Evolutionary conservation across 2,888 invertebrate species (phyloP).

Genomic region (Drosophila melanosoma): DNA sequence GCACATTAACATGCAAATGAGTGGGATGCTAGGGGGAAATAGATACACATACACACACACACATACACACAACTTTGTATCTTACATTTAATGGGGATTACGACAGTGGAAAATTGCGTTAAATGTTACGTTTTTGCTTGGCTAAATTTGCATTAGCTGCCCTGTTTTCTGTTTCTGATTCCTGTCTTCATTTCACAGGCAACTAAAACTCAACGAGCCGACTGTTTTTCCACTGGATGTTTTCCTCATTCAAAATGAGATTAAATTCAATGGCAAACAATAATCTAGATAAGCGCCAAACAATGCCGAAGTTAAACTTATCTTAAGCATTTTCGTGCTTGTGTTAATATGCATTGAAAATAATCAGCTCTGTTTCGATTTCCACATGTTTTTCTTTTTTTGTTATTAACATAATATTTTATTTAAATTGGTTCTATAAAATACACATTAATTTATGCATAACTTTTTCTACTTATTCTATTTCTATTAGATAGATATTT

Average conservation of each 20-base stretch:
- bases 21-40: too few relatives aligned
- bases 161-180: constrained; percentile 19
- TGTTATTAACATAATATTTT: background rate
- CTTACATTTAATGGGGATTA: constrained; percentile 72
- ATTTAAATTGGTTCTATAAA: background rate
- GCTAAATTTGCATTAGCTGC: constrained; percentile 58
- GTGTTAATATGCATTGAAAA: background rate
- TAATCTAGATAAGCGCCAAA: constrained; percentile 19
- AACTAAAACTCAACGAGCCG: constrained; percentile 27
- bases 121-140: constrained; percentile 69
- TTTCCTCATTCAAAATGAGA: constrained; percentile 27
- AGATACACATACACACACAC: constrained; percentile 4
- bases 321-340: background rate
- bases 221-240: background rate
- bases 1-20: constrained; percentile 2
- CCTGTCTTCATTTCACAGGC: constrained; percentile 22
- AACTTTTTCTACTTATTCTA: background rate
- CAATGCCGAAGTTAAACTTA: constrained; percentile 11
- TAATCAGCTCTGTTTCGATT: background rate
- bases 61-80: constrained; percentile 21
- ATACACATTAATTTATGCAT: background rate
- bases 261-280: constrained; percentile 40
- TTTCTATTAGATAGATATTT: background rate
- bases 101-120: constrained; percentile 73
- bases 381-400: background rate